These are phyloP conservation scores for Sphaerophoria taeniata DNA, from an alignment of 2,888 invertebrate species.

Conservation along the genomic window DNA sequence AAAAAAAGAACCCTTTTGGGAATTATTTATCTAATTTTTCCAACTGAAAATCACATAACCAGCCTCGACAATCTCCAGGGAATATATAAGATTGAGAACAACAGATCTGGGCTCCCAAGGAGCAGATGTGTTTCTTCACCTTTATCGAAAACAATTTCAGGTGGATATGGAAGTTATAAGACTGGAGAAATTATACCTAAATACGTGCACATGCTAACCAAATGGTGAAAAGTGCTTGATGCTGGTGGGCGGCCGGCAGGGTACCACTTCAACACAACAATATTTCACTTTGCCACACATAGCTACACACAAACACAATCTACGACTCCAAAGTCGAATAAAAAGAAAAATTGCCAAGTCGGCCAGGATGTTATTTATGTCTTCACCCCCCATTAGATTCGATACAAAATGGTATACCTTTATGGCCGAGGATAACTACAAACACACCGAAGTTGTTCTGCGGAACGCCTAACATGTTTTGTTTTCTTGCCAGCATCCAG, in stretches of 20 bases:
- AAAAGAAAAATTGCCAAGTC: conserved; percentile 65
- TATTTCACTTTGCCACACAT: conserved; percentile 47
- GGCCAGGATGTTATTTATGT: conserved; percentile 73
- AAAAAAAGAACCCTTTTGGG: conserved; percentile 48
- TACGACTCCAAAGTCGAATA: background rate
- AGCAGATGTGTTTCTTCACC: conserved; percentile 69
- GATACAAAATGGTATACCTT: conserved; percentile 52
- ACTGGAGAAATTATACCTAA: conserved; percentile 63
- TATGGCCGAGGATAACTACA: conserved; percentile 16
- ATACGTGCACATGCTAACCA: conserved; percentile 67
- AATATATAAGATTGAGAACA: background rate
- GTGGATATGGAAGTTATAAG: conserved; percentile 55
- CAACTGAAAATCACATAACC: conserved; percentile 57
- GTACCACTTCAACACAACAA: conserved; percentile 57
- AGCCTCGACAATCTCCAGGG: conserved; percentile 18
- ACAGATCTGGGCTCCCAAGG: conserved; percentile 11
- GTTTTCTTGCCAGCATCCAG: background rate
- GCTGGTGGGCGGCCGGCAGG: conserved; percentile 8
- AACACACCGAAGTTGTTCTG: conserved; percentile 48
- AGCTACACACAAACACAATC: conserved; percentile 7
- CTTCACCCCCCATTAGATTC: conserved; percentile 70
- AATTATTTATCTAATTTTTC: conserved; percentile 67
- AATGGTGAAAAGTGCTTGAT: conserved; percentile 5
- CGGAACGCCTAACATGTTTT: conserved; percentile 40
- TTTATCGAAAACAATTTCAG: conserved; percentile 74